Percentiles rank a stretch among this genome's conserved stretches.
phyloP scores from a whole-genome alignment of 2,113 vertebrate species.

The Sinocyclocheilus anshuiensis region DNA sequence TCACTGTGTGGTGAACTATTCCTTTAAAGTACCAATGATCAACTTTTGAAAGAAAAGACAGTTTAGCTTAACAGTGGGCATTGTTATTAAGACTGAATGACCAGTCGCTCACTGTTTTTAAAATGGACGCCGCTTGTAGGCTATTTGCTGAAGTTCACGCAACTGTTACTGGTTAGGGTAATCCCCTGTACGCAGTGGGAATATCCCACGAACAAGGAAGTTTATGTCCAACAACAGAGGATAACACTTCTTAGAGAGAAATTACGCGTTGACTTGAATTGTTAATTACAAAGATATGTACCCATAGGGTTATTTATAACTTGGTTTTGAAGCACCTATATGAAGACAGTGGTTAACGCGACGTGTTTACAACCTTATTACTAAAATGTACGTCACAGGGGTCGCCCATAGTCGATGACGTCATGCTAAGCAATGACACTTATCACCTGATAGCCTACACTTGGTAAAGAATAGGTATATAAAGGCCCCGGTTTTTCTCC shows the following conservation, averaged over 20 bases:
- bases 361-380: background rate
- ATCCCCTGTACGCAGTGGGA: constrained; percentile 55
- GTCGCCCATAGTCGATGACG: background rate
- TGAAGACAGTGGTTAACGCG: background rate
- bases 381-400: background rate
- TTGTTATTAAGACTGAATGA: too few relatives aligned
- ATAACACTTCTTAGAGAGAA: background rate
- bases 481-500: too few relatives aligned
- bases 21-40: too few relatives aligned
- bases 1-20: too few relatives aligned
- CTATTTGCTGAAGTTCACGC: too few relatives aligned
- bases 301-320: background rate
- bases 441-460: background rate
- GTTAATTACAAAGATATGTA: background rate
- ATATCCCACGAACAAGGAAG: constrained; percentile 58
- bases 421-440: background rate
- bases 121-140: too few relatives aligned
- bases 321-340: too few relatives aligned
- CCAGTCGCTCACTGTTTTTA: too few relatives aligned
- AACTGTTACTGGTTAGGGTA: constrained; percentile 46
- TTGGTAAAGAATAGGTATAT: background rate
- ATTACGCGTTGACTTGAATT: background rate
- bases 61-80: too few relatives aligned
- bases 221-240: constrained; percentile 24
- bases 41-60: too few relatives aligned